Evolutionary conservation across 2,113 vertebrate genomes (phyloP).

Genomic region (Laticauda laticaudata): DNA sequence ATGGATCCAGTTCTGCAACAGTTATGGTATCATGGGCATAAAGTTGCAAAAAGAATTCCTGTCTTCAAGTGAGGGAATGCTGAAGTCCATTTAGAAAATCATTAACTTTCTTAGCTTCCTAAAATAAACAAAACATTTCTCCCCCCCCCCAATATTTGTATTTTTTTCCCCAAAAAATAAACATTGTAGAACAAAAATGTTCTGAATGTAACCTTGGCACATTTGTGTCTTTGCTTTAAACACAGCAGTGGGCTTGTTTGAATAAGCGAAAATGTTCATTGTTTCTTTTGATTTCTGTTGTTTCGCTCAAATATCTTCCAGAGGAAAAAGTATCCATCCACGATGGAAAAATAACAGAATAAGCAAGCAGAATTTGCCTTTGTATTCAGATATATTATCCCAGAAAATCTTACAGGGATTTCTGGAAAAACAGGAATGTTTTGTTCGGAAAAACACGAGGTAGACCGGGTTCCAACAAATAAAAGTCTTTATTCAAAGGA

Average conservation of each 20-base stretch:
- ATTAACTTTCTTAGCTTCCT: slow-evolving; percentile 68
- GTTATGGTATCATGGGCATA: not conserved
- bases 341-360: not conserved
- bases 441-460: no score
- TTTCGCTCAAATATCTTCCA: not conserved
- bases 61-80: slow-evolving; percentile 45
- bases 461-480: no score
- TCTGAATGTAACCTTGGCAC: not conserved
- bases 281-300: not conserved
- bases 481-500: no score
- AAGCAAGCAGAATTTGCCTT: not conserved
- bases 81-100: slow-evolving; percentile 58
- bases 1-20: slow-evolving; percentile 32
- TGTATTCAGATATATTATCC: not conserved
- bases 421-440: not conserved
- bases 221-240: slow-evolving; percentile 19
- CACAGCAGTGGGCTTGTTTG: not conserved
- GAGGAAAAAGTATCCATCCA: slow-evolving; percentile 16
- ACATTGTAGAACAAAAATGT: slow-evolving; percentile 15
- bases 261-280: not conserved
- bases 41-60: slow-evolving; percentile 8
- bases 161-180: slow-evolving; percentile 28
- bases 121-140: slow-evolving; percentile 21
- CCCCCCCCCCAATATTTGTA: not conserved
- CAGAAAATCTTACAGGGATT: not conserved